Evolutionary conservation across 2,113 vertebrate genomes (phyloP), one percentile per base, ranked within the genome.

Genomic region (Hippoglossus stenolepis): DNA sequence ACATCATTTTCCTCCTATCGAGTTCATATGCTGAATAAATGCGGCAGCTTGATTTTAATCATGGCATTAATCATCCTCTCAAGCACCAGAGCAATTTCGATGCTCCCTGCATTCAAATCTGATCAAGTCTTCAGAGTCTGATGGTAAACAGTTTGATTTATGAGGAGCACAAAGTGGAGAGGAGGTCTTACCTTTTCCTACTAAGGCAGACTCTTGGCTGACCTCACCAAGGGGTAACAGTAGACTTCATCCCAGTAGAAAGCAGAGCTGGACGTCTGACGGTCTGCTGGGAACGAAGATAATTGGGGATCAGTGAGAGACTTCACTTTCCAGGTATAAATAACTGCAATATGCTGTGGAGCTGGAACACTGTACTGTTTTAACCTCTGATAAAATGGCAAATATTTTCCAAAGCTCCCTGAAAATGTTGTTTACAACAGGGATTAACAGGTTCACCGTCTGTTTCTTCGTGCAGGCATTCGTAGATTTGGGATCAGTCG

Each of bases 311-410:
- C 67, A 87, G 83, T 47, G 67, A 82, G 67, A 82, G 63, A 85
- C 82, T 87, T 87, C 78, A 77, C 31, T 75, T 84, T 79, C 58
- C 77, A 79, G 80, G 79, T 82, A 85, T 88, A 88, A 88, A 91
- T 89, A 85, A 89, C 76, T 18, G 45, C 21, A 72, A 79, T 59
- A 66, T 65, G 23, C 57, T 18, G 21, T 45, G 31, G 9, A 13
- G 40, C 23, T 18, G 15, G 62, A 78, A 54, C 38, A 38, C n/a
- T 64, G 65, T 10, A 51, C 63, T 71, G 77, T 59, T 80, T 84
- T 83, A 83, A 77, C 84, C 83, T 73, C 72, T 23, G 23, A 75
- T 2, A n/a, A 23, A 77, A 73, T 56, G 47, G 15, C 67, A 67
- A 61, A 56, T 65, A 53, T 35, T 68, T 53, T 71, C 45, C 56